Base-by-base conservation (phyloP, 2,888 invertebrate species). In the Eulithis prunata region DNA sequence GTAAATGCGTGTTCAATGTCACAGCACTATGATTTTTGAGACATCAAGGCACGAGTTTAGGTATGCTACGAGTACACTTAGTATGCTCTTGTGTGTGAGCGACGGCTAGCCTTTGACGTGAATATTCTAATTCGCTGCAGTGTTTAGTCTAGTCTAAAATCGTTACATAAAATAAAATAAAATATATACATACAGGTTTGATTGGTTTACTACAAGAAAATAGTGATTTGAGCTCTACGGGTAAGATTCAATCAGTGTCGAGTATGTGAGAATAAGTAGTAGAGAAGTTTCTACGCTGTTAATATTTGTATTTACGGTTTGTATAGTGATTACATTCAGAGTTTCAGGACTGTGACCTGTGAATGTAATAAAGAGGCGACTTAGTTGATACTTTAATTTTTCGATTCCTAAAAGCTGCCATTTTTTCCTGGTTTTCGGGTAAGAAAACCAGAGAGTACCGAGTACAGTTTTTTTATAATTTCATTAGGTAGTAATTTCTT, bases 101-200 rank as follows among this genome's bases (percentile, higher is more conserved):
- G 64, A 47, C 61, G 60, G 67, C 63, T 63, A 57, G 61, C 57
- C 2, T 57, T 67, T 61, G 61, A 63, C 49, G 8, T 13, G 10
- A 36, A 64, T 56, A 69, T 64, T 60, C 28, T 46, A 43, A 69
- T 71, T 71, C 65, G 69, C 63, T 69, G 51, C 54, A 64, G 61
- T 64, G 49, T 56, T 56, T 62, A 41, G 56, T 57, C 62, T 66
- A 51, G 47, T 49, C 52, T 21, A 21, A 21, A 56, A 63, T 68
- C 58, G 57, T 12, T 55, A 12, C 45, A 45, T 45, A 11, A 12
- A 45, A 45, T 32, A 32, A 32, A 32, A 32, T 32, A 32, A 32
- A 32, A 32, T 1, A 21, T 1, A n/a, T n/a, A 32, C 4, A 32
- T 32, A 32, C 32, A 32, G 32, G 32, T 41, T 41, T 41, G 41